Base-by-base conservation (phyloP, 2,888 invertebrate species). In the Scrobipalpa costella region DNA sequence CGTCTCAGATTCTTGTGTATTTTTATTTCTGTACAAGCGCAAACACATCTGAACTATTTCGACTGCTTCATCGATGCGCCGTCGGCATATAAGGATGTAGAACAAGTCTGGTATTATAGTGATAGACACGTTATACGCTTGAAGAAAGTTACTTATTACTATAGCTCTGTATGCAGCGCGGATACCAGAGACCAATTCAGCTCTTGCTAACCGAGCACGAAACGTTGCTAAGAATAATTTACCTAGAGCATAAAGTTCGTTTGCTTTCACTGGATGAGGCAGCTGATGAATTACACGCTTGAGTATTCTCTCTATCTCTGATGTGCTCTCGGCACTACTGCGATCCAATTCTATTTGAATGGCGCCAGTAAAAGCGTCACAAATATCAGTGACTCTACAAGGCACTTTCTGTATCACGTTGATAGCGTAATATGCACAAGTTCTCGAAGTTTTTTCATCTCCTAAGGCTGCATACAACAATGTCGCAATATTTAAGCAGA, bases 61-160 rank as follows among this genome's bases (percentile, higher is more conserved):
- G 13, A 93, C 76, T 2, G 92, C 88, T 76, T 93, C 92, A 69
- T 83, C 78, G 68, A 93, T 82, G 58, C 90, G 85, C 68, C 91
- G 83, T 19, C 88, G 82, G 17, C 85, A 67, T 13, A 92, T 69
- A 65, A 92, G 73, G 59, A 86, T 73, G 61, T 90, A 91, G 70
- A 89, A 88, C 44, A 92, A 68, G 62, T 88, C 86, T 2, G 92
- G 91, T 68, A 91, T 82, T 13, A 92, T 83, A 60, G 90, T 87
- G 47, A 88, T 67, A 55, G 88, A 80, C 44, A 92, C 75, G 60
- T 80, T 79, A 68, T 86, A 78, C 17, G 89, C 90, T 71, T 84
- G 79, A 33, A 92, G 77, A 65, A 85, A 88, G 44, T 85, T 81
- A 71, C 90, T 92, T 0, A 92, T 73, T 9, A 84, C 79, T 52